Base-by-base conservation (phyloP, 2,113 vertebrate genomes). In the Anguilla rostrata region DNA sequence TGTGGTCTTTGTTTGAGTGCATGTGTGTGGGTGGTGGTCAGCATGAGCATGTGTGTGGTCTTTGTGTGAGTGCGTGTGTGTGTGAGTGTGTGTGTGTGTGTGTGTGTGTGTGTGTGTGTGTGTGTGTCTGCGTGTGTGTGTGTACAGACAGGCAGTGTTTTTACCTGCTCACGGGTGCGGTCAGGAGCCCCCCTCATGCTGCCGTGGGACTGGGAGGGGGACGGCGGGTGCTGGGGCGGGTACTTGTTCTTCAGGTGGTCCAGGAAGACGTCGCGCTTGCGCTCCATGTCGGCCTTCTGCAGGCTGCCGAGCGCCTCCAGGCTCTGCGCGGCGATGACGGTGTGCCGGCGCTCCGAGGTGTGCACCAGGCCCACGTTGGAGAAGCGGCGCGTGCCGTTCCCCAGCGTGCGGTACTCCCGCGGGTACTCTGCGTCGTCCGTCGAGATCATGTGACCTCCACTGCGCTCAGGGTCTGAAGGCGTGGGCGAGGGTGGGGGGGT, bases 201-300 rank as follows among this genome's bases (percentile, higher is more conserved):
- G 90, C 92, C 89, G 0, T 96, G 95, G 63, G 95, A 96, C 78
- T 94, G 95, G 0, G 95, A 95, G 75, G 95, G 95, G 0, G 95
- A 94, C 0, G 94, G 94, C 26, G 53, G 66, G 43, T 97, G 97
- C 84, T 98, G 98, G 88, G 97, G 97, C 0, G 97, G 98, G 92
- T 99, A 99, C 90, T 99, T 99, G 96, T 94, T 99, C 96, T 99
- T 99, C 91, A 99, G 96, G 92, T 99, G 98, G 89, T 99, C 98
- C 97, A 99, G 98, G 94, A 99, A 98, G 88, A 97, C 97, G 0
- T 99, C 98, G 83, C 98, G 90, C 92, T 99, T 99, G 86, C 97
- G 97, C 34, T 99, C 98, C 92, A 98, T 97, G 91, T 99, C 98
- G 0, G 94, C 97, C 94, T 99, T 99, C 95, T 99, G 98, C 88